phyloP scores from a whole-genome alignment of 1,140 invertebrate genomes.

The Daktulosphaira vitifoliae region DNA sequence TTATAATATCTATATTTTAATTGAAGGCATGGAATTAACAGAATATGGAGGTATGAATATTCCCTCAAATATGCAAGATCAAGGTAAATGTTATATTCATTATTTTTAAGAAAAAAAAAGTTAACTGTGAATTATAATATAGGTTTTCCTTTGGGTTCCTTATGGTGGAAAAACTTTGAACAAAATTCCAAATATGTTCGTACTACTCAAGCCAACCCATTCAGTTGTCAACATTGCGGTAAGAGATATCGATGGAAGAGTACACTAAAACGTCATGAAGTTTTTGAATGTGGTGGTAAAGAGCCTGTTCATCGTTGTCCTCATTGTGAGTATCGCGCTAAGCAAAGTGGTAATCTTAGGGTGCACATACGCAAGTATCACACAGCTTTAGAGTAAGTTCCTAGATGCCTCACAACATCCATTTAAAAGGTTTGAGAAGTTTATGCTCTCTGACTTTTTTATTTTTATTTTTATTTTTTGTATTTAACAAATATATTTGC shows the following conservation, averaged over 20 bases:
- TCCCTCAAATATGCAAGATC: slow-evolving; percentile 24
- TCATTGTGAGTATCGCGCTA: slow-evolving; percentile 66
- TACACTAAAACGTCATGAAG: slow-evolving; percentile 68
- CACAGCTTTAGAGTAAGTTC: slow-evolving; percentile 39
- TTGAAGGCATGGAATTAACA: slow-evolving; percentile 27
- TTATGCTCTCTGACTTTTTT: slow-evolving; percentile 32
- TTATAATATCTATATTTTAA: too few species aligned
- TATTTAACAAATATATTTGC: slow-evolving; percentile 26
- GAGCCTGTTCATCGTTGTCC: slow-evolving; percentile 71
- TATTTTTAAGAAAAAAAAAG: too few species aligned
- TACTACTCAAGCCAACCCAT: slow-evolving; percentile 35
- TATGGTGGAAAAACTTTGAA: slow-evolving; percentile 36
- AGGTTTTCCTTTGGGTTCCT: slow-evolving; percentile 22
- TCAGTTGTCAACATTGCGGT: slow-evolving; percentile 64
- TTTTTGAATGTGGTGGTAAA: slow-evolving; percentile 79
- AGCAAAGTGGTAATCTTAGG: slow-evolving; percentile 67
- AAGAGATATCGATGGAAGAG: slow-evolving; percentile 75
- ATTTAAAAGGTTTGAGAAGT: slow-evolving; percentile 11
- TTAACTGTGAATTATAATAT: background rate
- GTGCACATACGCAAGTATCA: slow-evolving; percentile 74
- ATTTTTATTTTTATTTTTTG: slow-evolving; percentile 17
- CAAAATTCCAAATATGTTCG: slow-evolving; percentile 37
- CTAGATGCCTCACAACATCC: slow-evolving; percentile 29
- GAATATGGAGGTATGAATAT: slow-evolving; percentile 25
- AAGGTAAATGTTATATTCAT: slow-evolving; percentile 6